These are phyloP conservation scores for Drosophila obscura DNA, from an alignment of 1,140 invertebrate species.

Conservation along the genomic window DNA sequence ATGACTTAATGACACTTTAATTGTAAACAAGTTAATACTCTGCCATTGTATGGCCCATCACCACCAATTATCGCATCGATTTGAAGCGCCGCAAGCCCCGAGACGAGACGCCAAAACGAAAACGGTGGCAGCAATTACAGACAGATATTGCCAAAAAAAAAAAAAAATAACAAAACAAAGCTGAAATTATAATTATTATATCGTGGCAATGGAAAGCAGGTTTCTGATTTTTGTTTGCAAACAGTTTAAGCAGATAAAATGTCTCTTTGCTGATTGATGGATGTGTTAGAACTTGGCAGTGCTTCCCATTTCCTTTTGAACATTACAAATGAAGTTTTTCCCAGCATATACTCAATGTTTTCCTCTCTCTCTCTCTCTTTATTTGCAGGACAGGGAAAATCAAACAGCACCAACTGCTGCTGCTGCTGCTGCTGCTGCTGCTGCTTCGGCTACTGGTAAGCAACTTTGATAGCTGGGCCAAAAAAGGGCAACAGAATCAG, in stretches of 20 bases:
- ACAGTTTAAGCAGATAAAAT: neutral
- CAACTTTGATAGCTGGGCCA: conserved; percentile 44
- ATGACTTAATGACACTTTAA: conserved; percentile 80
- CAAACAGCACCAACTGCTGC: conserved; percentile 19
- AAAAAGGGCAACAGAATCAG: conserved; percentile 48
- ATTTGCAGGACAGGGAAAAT: conserved; percentile 34
- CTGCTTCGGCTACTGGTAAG: conserved; percentile 31
- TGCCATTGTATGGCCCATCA: conserved; percentile 68
- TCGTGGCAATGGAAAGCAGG: conserved; percentile 33
- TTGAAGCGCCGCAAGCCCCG: conserved; percentile 10
- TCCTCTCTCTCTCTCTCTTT: conserved; percentile 33
- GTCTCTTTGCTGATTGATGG: conserved; percentile 41
- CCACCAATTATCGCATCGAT: conserved; percentile 67
- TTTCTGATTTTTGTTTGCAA: conserved; percentile 7
- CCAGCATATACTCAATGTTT: conserved; percentile 18
- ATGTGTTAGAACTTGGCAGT: conserved; percentile 9
- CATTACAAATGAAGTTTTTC: conserved; percentile 19
- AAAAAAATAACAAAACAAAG: conserved; percentile 56
- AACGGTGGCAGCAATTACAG: conserved; percentile 77
- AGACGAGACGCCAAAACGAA: neutral
- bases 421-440: neutral
- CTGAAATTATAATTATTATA: conserved; percentile 63
- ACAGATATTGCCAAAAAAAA: conserved; percentile 45
- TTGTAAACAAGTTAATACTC: conserved; percentile 80
- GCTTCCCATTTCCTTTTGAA: conserved; percentile 1